Evolutionary conservation across 2,113 vertebrate genomes (phyloP), one percentile per base, ranked within the genome.

Genomic region (Smithornis capensis): DNA sequence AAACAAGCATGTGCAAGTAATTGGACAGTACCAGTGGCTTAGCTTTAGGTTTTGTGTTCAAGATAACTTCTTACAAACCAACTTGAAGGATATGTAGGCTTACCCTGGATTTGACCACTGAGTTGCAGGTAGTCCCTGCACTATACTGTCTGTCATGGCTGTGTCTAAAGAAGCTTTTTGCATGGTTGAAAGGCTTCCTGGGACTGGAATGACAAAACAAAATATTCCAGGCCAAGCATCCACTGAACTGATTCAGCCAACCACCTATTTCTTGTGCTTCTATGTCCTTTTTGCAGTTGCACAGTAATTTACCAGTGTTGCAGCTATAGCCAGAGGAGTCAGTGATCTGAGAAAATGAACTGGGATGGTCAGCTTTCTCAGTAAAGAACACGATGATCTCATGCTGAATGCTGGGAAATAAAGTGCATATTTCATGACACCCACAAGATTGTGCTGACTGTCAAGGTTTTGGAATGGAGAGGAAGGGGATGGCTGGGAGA

Each of bases 211-310:
- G 4, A 37, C 31, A 75, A 11, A 42, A 64, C 55, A 15, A 82
- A 86, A 83, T 47, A 75, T 65, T n/a, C 22, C 25, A 65, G 56
- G 37, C 40, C 5, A n/a, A 65, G 29, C 44, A 37, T 64, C 47
- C 4, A 1, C 1, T 1, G 67, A 83, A 49, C 17, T 42, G 27
- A 38, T 79, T 62, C 31, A 71, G 42, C 55, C 76, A 83, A 0
- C 19, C 7, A 4, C 45, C 31, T 63, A 10, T 28, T 67, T 67
- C 52, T 76, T 83, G 24, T 49, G 28, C 25, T 10, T 0, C 0
- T n/a, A n/a, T 23, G 23, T 70, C n/a, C n/a, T 74, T 50, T 78
- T 56, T 74, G 52, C 37, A 73, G 1, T 75, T 89, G 28, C 52
- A 25, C 3, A 7, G 31, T 53, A 37, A 67, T 75, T 38, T 86